These are phyloP conservation scores for Aphrophora alni DNA, from an alignment of 2,888 invertebrate species.

Conservation along the genomic window DNA sequence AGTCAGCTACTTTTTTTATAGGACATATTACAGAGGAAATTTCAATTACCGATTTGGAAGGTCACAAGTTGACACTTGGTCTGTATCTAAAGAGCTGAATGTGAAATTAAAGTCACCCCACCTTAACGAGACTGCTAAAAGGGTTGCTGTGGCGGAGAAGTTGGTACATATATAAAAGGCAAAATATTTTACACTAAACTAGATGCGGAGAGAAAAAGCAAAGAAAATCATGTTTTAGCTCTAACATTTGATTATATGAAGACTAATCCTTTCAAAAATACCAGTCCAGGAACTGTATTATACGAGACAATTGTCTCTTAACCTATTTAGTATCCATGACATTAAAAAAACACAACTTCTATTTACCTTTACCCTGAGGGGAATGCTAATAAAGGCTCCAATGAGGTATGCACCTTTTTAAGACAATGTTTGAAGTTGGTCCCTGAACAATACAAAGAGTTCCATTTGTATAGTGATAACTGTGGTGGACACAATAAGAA, in stretches of 20 bases:
- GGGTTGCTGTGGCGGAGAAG: not conserved
- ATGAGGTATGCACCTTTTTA: too few species aligned
- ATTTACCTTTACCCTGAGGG: too few species aligned
- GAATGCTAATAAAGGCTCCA: too few species aligned
- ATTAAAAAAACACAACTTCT: too few species aligned
- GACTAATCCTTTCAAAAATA: not conserved
- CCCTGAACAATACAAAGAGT: too few species aligned
- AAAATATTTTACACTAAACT: slow-evolving; percentile 15
- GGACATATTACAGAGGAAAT: not conserved
- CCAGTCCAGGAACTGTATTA: not conserved
- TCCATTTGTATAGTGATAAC: too few species aligned
- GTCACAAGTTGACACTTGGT: not conserved
- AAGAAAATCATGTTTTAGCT: not conserved
- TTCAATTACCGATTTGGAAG: not conserved
- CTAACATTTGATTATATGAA: not conserved
- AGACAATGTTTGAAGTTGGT: too few species aligned
- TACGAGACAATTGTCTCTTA: too few species aligned
- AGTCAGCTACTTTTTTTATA: not conserved
- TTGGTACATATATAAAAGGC: not conserved
- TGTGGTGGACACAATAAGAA: too few species aligned
- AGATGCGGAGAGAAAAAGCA: not conserved
- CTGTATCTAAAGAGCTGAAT: not conserved
- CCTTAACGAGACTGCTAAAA: not conserved
- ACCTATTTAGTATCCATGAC: not conserved
- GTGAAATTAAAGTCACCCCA: not conserved